A percentile compares a stretch with the other conserved stretches of the same genome.
These are phyloP conservation scores for Myopa testacea DNA, from an alignment of 2,888 invertebrate genomes.

Conservation along the genomic window DNA sequence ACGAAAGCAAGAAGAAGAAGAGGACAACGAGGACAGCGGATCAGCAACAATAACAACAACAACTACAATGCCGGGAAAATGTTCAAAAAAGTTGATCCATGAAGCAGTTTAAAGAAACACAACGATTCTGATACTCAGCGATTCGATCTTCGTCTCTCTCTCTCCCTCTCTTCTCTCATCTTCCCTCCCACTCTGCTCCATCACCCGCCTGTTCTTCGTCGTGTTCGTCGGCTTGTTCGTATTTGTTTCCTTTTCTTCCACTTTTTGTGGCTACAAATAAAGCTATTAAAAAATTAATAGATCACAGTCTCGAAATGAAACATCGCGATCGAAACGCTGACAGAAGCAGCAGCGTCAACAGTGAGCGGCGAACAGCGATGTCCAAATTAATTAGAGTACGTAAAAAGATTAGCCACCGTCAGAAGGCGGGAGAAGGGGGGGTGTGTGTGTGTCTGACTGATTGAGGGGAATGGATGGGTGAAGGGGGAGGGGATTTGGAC, in stretches of 20 bases:
- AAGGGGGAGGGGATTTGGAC: neutral
- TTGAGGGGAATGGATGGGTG: neutral
- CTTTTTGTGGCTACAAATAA: neutral
- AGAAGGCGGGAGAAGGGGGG: neutral
- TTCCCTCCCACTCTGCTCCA: too few relatives aligned
- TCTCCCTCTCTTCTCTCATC: neutral
- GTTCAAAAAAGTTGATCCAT: too few relatives aligned
- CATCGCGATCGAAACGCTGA: neutral
- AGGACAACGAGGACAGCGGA: neutral
- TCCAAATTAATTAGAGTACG: neutral
- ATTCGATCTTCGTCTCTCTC: too few relatives aligned
- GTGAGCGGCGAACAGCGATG: neutral
- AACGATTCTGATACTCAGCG: too few relatives aligned
- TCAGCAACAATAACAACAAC: neutral
- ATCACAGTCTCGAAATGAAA: neutral
- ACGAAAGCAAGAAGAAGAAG: neutral
- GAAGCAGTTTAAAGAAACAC: too few relatives aligned
- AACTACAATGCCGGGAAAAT: neutral
- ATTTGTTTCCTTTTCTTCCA: neutral
- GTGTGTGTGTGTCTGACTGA: too few relatives aligned
- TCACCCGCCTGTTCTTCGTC: too few relatives aligned
- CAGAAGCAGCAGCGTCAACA: neutral
- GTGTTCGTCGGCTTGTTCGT: too few relatives aligned
- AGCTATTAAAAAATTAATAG: constrained; percentile 15
- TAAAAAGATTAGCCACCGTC: neutral